A percentile compares a stretch with the other conserved stretches of the same genome.
Conservation (phyloP, 2,888 invertebrate genomes). For the Pseudanteris insignis region DNA sequence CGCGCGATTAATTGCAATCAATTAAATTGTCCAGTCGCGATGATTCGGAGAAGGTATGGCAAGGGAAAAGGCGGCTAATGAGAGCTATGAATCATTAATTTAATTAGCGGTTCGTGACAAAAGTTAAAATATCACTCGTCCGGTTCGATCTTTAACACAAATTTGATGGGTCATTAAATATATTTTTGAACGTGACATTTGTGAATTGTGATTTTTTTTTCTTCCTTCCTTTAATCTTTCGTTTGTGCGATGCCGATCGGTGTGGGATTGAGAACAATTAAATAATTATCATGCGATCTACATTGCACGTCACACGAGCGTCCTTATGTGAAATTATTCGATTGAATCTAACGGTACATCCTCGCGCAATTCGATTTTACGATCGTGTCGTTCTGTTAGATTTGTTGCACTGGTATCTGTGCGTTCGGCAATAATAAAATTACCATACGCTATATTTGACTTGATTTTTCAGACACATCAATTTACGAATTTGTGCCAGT, state of each 20-base stretch:
- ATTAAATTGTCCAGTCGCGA: conserved; percentile 16
- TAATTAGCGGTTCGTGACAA: conserved; percentile 32
- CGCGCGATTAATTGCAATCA: conserved; percentile 17
- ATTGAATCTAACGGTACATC: conserved; percentile 23
- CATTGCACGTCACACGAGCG: conserved; percentile 16
- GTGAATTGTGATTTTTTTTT: conserved; percentile 1
- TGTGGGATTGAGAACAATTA: conserved; percentile 22
- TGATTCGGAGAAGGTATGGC: conserved; percentile 7
- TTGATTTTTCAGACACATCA: too few relatives aligned
- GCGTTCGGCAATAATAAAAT: too few relatives aligned
- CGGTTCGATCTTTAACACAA: conserved; percentile 24
- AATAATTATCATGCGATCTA: conserved; percentile 31
- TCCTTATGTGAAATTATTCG: conserved; percentile 7
- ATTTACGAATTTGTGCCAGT: too few relatives aligned
- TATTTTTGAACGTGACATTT: conserved; percentile 23
- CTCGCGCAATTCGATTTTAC: conserved; percentile 21
- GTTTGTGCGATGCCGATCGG: neutral
- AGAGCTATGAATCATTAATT: conserved; percentile 34
- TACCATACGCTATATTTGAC: too few relatives aligned
- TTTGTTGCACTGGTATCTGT: too few relatives aligned
- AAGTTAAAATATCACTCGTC: conserved; percentile 26
- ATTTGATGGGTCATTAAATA: conserved; percentile 26
- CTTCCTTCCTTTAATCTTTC: neutral
- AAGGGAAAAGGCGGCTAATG: conserved; percentile 18
- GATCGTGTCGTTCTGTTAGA: conserved; percentile 24